Conservation (phyloP, 2,797 vertebrate genomes). For the Nannoperca australis region DNA sequence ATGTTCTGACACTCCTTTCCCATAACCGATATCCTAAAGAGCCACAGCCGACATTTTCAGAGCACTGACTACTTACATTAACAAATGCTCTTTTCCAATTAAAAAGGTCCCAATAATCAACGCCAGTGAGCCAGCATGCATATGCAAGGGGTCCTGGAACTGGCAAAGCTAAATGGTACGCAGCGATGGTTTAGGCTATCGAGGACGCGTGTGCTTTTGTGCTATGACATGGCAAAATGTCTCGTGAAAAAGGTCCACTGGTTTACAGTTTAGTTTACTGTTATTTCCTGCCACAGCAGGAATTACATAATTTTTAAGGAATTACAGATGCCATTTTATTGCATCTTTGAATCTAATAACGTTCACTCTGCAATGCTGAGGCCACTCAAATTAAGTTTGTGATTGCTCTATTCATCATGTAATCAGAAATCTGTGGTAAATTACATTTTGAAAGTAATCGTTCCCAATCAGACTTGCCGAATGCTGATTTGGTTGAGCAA, state of each 20-base stretch:
- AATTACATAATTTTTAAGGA: neutral
- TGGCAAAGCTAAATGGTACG: neutral
- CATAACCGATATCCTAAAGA: no score
- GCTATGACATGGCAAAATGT: neutral
- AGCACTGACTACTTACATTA: neutral
- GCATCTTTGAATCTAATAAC: neutral
- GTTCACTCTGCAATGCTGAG: neutral
- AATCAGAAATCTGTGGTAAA: conserved; percentile 1
- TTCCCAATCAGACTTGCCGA: neutral
- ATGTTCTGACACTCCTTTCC: no score
- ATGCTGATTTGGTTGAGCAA: neutral
- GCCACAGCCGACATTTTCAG: neutral
- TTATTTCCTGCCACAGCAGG: neutral
- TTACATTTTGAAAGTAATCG: neutral
- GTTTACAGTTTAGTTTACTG: neutral
- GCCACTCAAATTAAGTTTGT: neutral
- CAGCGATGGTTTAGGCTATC: no score
- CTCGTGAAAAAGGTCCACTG: no score
- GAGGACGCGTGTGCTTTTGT: neutral
- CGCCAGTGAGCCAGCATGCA: neutral
- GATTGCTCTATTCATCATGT: neutral
- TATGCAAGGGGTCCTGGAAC: neutral
- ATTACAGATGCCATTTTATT: neutral
- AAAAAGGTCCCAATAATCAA: no score
- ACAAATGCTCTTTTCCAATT: neutral